Percentiles rank a stretch among this genome's conserved stretches.
Evolutionary conservation across 2,888 invertebrate genomes (phyloP).

Genomic region (Pinctada fucata): DNA sequence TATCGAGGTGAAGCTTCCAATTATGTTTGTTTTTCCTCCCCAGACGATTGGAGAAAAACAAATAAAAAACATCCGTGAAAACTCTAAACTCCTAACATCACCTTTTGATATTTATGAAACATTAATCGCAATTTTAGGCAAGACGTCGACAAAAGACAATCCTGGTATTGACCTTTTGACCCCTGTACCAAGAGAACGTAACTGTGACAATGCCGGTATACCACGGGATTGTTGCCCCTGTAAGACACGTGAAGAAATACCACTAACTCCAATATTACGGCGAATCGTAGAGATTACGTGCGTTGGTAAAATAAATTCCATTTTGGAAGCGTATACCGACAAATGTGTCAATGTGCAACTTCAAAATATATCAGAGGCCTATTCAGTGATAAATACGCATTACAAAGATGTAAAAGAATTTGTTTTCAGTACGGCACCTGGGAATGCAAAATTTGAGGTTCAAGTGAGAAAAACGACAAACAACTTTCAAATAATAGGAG

Average conservation of each 20-base stretch:
- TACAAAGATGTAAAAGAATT: background rate
- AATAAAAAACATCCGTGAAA: background rate
- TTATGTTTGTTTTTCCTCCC: conserved; percentile 21
- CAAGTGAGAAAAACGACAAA: conserved; percentile 80
- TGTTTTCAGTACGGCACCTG: conserved; percentile 82
- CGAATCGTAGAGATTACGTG: background rate
- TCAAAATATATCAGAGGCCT: background rate
- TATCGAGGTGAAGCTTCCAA: conserved; percentile 24
- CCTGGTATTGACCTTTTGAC: conserved; percentile 83
- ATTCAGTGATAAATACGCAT: background rate
- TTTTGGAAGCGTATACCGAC: background rate
- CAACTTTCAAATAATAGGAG: conserved; percentile 80
- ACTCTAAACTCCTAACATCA: conserved; percentile 20
- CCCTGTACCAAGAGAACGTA: conserved; percentile 84
- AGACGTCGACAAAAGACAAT: background rate
- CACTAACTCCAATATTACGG: background rate
- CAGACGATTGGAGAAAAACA: conserved; percentile 18
- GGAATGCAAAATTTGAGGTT: conserved; percentile 87
- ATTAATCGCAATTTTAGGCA: conserved; percentile 14
- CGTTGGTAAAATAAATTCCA: background rate
- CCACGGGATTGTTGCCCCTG: conserved; percentile 93
- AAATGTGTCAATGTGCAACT: background rate
- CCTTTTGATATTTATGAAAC: conserved; percentile 31
- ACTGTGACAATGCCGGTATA: conserved; percentile 87
- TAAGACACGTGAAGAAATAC: conserved; percentile 80